Evolutionary conservation across 2,113 vertebrate species (phyloP).

Genomic region (Triplophysa siluroides): DNA sequence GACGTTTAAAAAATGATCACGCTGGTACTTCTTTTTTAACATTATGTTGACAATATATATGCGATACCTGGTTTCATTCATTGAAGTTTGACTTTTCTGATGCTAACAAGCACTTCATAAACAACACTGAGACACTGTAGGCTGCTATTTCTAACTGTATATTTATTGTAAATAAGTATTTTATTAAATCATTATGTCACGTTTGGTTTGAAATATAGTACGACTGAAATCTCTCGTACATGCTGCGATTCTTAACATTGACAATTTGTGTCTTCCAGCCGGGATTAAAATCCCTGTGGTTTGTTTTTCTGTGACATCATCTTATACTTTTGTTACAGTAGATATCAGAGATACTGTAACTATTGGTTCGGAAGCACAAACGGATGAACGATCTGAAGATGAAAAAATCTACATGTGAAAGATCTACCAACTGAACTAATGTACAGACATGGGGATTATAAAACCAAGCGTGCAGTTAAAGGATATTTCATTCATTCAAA

Average conservation of each 20-base stretch:
- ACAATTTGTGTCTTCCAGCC: constrained; percentile 52
- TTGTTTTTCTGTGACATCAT: neutral
- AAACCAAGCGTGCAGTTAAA: neutral
- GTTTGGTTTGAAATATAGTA: constrained; percentile 56
- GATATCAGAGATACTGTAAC: neutral
- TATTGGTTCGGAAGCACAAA: constrained; percentile 55
- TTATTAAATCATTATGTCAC: constrained; percentile 64
- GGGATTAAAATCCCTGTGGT: neutral
- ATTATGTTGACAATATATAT: constrained; percentile 14
- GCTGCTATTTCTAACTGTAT: constrained; percentile 82
- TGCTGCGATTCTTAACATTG: constrained; percentile 61
- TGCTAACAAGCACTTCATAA: constrained; percentile 79
- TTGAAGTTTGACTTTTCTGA: constrained; percentile 68
- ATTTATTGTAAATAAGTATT: constrained; percentile 82
- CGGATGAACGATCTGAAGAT: constrained; percentile 21
- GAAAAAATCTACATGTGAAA: neutral
- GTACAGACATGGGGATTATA: too few relatives aligned
- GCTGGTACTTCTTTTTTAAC: constrained; percentile 70
- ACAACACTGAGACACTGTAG: constrained; percentile 78
- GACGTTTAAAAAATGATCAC: constrained; percentile 57
- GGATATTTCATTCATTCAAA: neutral
- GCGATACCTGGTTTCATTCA: constrained; percentile 63
- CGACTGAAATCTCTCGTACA: constrained; percentile 28
- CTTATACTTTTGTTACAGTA: neutral
- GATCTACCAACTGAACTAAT: neutral